Base-by-base conservation (phyloP, 2,797 vertebrate species). In the Prionace glauca region DNA sequence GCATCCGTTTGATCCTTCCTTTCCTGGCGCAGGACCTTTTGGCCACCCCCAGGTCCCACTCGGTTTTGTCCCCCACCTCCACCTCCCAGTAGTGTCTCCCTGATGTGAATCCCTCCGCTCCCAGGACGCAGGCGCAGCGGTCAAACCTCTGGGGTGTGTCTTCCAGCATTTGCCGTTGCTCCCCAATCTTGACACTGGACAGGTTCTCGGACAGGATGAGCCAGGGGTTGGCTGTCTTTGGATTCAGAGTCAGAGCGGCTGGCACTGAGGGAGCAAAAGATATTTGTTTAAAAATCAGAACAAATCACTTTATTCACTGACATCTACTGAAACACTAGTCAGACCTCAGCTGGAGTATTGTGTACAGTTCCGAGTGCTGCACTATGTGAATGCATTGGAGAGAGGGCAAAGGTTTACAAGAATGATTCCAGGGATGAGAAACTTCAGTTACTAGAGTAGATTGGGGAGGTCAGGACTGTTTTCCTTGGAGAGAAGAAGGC, bases 71-170 rank as follows among this genome's bases (percentile, higher is more conserved):
- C 1, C 62, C 90, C 62, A 92, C 90, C 65, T 92, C n/a, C 90
- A 92, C 90, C 62, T 92, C 90, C 90, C 90, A 92, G 62, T 92
- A 92, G 90, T 92, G 90, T 8, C 62, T 36, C 18, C 90, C 90
- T 0, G 62, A 12, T 0, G 18, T 9, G 65, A 92, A 92, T 67
- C 90, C 90, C 90, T 92, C 16, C 2, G n/a, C 9, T 3, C 32
- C 90, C 65, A 92, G 62, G 16, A 92, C 65, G 24, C 90, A 67
- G 1, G 90, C 90, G 11, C 90, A 92, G 8, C 90, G 90, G 22
- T 92, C 90, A 26, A 92, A 92, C 18, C 90, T 92, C 62, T 41
- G 18, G 9, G 62, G 62, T 0, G 5, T 22, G 16, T 92, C 90
- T 22, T 9, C 1, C 9, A 92, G 9, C 1, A 22, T 2, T 36